phyloP scores from a whole-genome alignment of 2,888 invertebrate genomes.

The Polyommatus iphigenia region DNA sequence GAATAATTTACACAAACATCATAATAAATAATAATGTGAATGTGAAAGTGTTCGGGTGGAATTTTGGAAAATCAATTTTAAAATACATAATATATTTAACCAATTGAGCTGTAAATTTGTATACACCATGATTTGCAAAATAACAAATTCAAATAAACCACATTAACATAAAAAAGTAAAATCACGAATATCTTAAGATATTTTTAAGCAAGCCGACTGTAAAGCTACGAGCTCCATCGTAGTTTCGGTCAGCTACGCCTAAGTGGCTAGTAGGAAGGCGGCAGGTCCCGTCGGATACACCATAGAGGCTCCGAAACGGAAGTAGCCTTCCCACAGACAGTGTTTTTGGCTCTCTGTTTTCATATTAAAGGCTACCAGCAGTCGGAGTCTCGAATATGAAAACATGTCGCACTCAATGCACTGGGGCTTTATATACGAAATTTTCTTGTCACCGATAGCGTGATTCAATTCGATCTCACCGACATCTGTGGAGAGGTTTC shows the following conservation, averaged over 20 bases:
- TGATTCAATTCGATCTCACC: neutral
- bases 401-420: neutral
- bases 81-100: no score
- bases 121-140: no score
- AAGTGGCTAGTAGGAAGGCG: neutral
- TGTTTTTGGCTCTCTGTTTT: neutral
- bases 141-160: no score
- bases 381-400: constrained; percentile 1
- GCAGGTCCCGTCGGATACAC: constrained; percentile 19
- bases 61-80: no score
- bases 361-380: neutral
- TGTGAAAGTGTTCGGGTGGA: no score
- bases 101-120: no score
- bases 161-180: no score
- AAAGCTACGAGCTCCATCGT: no score
- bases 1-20: no score
- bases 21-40: no score
- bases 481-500: neutral
- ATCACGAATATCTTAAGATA: no score
- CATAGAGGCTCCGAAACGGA: neutral
- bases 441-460: neutral
- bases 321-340: neutral
- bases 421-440: neutral
- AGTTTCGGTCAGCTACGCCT: neutral
- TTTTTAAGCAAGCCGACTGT: no score